A percentile compares a stretch with the other conserved stretches of the same genome.
Conservation (phyloP, 2,888 invertebrate species). For the Tetragnatha montana region DNA sequence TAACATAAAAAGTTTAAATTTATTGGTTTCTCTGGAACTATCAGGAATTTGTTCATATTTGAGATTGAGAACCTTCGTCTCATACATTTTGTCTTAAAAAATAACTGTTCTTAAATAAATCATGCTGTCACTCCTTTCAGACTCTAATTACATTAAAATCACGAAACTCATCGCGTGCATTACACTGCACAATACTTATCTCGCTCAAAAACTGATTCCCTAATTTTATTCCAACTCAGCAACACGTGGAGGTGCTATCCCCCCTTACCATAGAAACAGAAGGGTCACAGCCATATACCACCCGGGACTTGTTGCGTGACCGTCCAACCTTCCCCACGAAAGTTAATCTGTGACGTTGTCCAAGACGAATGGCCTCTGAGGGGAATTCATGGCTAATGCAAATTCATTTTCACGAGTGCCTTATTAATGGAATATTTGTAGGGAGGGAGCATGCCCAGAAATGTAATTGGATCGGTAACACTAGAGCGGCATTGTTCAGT, state of each 20-base stretch:
- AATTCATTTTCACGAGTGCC: slow-evolving; percentile 33
- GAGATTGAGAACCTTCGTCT: too few relatives aligned
- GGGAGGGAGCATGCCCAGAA: neutral
- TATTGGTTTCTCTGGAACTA: too few relatives aligned
- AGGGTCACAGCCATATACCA: neutral
- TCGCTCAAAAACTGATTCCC: neutral
- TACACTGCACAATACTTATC: too few relatives aligned
- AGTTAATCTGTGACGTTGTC: slow-evolving; percentile 10
- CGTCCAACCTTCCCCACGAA: neutral
- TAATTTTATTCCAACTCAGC: neutral
- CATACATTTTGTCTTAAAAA: too few relatives aligned
- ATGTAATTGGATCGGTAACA: neutral
- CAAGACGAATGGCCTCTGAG: neutral
- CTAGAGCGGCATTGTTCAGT: neutral
- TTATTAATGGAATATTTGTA: slow-evolving; percentile 24
- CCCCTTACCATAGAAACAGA: neutral
- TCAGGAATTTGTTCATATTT: too few relatives aligned
- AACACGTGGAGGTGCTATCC: neutral
- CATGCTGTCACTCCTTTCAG: too few relatives aligned
- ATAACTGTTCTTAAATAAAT: too few relatives aligned
- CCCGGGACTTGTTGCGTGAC: slow-evolving; percentile 13
- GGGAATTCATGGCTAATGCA: slow-evolving; percentile 7
- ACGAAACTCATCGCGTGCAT: too few relatives aligned
- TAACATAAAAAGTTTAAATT: too few relatives aligned
- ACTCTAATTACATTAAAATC: too few relatives aligned